A percentile compares a stretch with the other conserved stretches of the same genome.
Evolutionary conservation across 2,113 vertebrate species (phyloP).

Genomic region (Cottus gobio): DNA sequence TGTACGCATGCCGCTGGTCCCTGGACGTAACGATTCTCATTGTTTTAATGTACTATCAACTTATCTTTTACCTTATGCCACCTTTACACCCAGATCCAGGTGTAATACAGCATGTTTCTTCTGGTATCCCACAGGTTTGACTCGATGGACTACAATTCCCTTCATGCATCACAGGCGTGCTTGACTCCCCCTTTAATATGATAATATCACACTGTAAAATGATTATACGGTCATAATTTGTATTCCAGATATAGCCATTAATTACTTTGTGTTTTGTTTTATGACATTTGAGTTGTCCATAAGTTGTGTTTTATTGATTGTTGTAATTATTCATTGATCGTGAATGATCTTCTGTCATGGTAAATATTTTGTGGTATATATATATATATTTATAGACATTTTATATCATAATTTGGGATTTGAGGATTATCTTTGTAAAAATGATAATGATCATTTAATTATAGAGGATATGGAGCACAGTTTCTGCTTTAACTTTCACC

Average conservation of each 20-base stretch:
- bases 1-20: neutral
- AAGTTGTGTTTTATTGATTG: neutral
- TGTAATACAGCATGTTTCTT: neutral
- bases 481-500: neutral
- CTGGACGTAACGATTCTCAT: neutral
- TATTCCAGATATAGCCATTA: neutral
- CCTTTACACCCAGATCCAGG: neutral
- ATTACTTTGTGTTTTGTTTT: neutral
- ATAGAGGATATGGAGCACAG: neutral
- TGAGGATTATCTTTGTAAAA: neutral
- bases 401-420: neutral
- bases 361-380: neutral
- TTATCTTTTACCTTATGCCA: neutral
- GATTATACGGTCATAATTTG: neutral
- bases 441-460: neutral
- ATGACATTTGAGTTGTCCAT: neutral
- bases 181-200: neutral
- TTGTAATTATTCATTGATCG: neutral
- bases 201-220: neutral
- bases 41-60: neutral
- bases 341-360: neutral
- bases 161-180: conserved; percentile 7
- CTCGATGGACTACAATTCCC: conserved; percentile 36
- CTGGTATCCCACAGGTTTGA: neutral
- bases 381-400: neutral